Evolutionary conservation across 2,797 vertebrate species (phyloP).

Genomic region (Sebastes aleutianus): DNA sequence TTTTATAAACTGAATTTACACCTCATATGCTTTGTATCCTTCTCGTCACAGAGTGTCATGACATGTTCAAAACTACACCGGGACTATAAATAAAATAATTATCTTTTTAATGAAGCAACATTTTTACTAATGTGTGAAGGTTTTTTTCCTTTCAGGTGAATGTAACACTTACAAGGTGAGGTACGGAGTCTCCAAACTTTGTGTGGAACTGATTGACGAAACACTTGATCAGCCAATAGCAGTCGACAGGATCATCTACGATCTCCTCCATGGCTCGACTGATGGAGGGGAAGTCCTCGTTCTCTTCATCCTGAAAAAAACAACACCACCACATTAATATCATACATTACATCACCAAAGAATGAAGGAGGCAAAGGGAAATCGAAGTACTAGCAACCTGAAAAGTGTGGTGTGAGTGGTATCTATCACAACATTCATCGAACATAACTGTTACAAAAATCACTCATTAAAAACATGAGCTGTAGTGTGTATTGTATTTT

Average conservation of each 20-base stretch:
- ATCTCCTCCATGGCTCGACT: conserved; percentile 94
- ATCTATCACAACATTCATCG: neutral
- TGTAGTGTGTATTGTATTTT: neutral
- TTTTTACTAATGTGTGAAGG: neutral
- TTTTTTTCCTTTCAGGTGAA: neutral
- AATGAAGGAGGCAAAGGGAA: neutral
- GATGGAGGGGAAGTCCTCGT: conserved; percentile 92
- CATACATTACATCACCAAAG: neutral
- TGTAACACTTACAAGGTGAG: conserved; percentile 86
- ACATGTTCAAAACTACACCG: neutral
- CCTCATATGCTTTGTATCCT: neutral
- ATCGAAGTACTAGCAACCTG: neutral
- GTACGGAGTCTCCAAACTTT: conserved; percentile 92
- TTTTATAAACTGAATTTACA: neutral
- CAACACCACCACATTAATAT: neutral
- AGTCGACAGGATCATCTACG: conserved; percentile 90
- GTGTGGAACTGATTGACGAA: conserved; percentile 92
- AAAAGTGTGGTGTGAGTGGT: neutral
- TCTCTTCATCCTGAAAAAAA: conserved; percentile 84
- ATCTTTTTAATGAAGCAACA: neutral
- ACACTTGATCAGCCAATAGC: conserved; percentile 93
- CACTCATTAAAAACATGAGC: neutral
- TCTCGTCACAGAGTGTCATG: neutral
- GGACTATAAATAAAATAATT: neutral
- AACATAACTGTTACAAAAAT: neutral